Evolutionary conservation across 2,113 vertebrate genomes (phyloP), one percentile per base, ranked within the genome.

Genomic region (Anhinga anhinga): DNA sequence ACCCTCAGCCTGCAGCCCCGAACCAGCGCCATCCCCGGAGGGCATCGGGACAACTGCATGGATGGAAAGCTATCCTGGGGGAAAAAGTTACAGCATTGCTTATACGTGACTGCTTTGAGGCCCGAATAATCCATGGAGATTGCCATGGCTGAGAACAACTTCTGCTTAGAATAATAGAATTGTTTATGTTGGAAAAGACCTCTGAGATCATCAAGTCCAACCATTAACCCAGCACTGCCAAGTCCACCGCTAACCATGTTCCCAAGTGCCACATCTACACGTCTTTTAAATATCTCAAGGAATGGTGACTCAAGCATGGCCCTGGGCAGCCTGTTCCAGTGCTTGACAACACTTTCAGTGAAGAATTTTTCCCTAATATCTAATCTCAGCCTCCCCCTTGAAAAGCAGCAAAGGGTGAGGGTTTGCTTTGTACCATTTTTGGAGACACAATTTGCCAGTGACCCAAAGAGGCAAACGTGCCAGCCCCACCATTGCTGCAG

Each of bases 401-500:
- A 23, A 40, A 53, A 47, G 53, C 45, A 76, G 23, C 29, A 32
- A n/a, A 42, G 49, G 11, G 22, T 6, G 12, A 40, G n/a, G 72
- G 42, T 27, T 56, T 47, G 20, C 21, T 89, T 40, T 7, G 29
- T 7, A 6, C n/a, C 15, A 2, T 23, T 38, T 73, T 40, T 58
- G 58, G 45, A 34, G 50, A 16, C 30, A 32, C n/a, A 30, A 2
- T 3, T 7, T 13, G 15, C 18, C 27, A 6, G 10, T 3, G 50
- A 58, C 32, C 38, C 23, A 7, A 27, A 9, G 14, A 25, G 5
- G 36, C 13, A 16, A 20, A 21, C 0, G 1, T 11, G 38, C 15
- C 45, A 40, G 61, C 27, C 38, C 36, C 26, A 15, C 9, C 2
- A 0, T 3, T 3, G 0, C 34, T 2, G 0, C 44, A 45, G 15